Base-by-base conservation (phyloP, 2,113 vertebrate genomes). In the Leuciscus idus region DNA sequence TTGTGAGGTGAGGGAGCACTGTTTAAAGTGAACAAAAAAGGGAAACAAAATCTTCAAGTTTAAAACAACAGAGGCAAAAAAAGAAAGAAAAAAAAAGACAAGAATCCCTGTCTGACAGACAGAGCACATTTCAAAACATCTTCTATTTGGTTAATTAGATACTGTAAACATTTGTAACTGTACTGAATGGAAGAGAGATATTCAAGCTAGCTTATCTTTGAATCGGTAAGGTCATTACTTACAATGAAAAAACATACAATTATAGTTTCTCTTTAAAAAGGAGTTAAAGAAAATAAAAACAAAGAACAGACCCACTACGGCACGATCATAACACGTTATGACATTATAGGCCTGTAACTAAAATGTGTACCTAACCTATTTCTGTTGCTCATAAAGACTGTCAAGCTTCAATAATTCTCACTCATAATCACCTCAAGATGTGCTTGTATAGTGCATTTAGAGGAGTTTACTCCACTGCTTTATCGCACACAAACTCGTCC, bases 71-170 rank as follows among this genome's bases (percentile, higher is more conserved):
- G 80, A 92, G 85, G 91, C 91, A 87, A 30, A 86, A 83, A 50
- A 89, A 7, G 2, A 55, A 90, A 92, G 0, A 55, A 19, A 55
- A 55, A 57, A 91, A 91, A 92, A 86, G 89, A 30, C 90, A 90
- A 90, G 61, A 81, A 61, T 74, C 68, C 86, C 90, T 87, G 90
- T 90, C 89, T 72, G 85, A 89, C 55, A 84, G 88, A 90, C 88
- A 90, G 90, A 92, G 90, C 91, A 84, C 90, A 83, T 82, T 64
- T 59, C 91, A 93, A 93, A 89, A 85, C 91, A 90, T 91, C 92
- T 92, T 92, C 92, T 92, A 94, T 95, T 94, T 94, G 94, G 94
- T 95, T 94, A 94, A 93, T 94, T 91, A 93, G 90, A 94, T 92
- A 83, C 88, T 93, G 93, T 95, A 95, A 95, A 95, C 94, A 94